phyloP scores from a whole-genome alignment of 2,888 invertebrate species.

The Perithous albicinctus region DNA sequence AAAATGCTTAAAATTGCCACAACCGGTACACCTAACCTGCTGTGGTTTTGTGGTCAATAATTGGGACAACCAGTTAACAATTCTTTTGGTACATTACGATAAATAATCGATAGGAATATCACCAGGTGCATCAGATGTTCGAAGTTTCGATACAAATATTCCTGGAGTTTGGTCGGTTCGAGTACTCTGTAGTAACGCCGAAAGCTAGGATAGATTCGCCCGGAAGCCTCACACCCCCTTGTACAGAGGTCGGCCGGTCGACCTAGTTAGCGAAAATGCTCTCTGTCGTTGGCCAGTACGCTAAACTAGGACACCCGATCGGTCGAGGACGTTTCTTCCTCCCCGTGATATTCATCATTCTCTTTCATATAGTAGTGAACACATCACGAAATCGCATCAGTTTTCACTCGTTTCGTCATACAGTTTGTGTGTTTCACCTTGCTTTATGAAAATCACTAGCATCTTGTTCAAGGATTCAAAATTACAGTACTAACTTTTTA shows the following conservation, averaged over 20 bases:
- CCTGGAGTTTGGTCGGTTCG: background rate
- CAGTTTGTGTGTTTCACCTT: background rate
- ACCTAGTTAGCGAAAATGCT: slow-evolving; percentile 73
- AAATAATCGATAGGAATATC: background rate
- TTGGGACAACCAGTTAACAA: background rate
- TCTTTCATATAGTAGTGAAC: background rate
- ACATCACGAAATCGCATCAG: background rate
- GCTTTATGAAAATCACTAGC: background rate
- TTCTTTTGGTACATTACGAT: background rate
- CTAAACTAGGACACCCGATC: slow-evolving; percentile 72
- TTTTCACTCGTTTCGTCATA: background rate
- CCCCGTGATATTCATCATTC: slow-evolving; percentile 27
- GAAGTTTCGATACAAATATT: background rate
- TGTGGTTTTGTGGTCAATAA: too few species aligned
- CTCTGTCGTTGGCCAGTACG: slow-evolving; percentile 44
- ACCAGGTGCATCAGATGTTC: background rate
- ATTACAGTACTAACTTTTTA: background rate
- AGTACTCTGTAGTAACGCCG: background rate
- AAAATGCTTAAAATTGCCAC: too few species aligned
- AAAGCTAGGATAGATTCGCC: slow-evolving; percentile 73
- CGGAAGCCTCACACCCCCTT: slow-evolving; percentile 74
- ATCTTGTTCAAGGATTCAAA: background rate
- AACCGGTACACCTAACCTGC: too few species aligned
- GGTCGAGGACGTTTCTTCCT: slow-evolving; percentile 50
- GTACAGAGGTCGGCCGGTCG: slow-evolving; percentile 74